phyloP scores from a whole-genome alignment of 2,888 invertebrate genomes.

The Drosophila diplacantha region DNA sequence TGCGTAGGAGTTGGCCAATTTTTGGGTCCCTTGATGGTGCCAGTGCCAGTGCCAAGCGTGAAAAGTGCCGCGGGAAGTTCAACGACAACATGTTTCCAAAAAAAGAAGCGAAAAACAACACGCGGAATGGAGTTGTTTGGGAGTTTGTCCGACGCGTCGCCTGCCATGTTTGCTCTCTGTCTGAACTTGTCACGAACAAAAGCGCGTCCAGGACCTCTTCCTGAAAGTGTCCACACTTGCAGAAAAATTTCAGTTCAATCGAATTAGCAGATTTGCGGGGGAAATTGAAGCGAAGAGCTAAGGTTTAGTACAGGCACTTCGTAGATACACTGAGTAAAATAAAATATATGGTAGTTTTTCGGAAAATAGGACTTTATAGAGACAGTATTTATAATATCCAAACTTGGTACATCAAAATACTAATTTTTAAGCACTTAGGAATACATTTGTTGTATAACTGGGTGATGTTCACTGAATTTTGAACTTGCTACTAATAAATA shows the following conservation, averaged over 20 bases:
- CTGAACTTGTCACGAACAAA: conserved; percentile 58
- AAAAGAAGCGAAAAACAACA: conserved; percentile 2
- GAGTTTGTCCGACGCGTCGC: conserved; percentile 36
- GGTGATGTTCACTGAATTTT: too few relatives aligned
- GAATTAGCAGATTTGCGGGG: background rate
- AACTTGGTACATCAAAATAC: too few relatives aligned
- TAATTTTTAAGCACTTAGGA: too few relatives aligned
- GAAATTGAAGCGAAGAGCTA: too few relatives aligned
- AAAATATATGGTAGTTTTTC: too few relatives aligned
- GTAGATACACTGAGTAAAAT: too few relatives aligned
- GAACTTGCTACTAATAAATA: too few relatives aligned
- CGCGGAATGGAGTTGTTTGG: conserved; percentile 55
- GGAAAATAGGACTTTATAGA: too few relatives aligned
- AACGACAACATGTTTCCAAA: conserved; percentile 10
- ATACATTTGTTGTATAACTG: too few relatives aligned
- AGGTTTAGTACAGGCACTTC: background rate
- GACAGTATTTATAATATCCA: too few relatives aligned
- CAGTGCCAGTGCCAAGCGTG: conserved; percentile 45
- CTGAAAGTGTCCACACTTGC: conserved; percentile 1
- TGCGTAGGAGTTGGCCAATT: conserved; percentile 29
- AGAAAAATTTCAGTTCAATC: background rate
- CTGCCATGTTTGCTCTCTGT: conserved; percentile 57
- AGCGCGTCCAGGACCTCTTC: conserved; percentile 16
- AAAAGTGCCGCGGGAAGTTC: conserved; percentile 51
- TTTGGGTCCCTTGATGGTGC: conserved; percentile 17